Base-by-base conservation (phyloP, 2,113 vertebrate genomes). In the Malurus elegans region DNA sequence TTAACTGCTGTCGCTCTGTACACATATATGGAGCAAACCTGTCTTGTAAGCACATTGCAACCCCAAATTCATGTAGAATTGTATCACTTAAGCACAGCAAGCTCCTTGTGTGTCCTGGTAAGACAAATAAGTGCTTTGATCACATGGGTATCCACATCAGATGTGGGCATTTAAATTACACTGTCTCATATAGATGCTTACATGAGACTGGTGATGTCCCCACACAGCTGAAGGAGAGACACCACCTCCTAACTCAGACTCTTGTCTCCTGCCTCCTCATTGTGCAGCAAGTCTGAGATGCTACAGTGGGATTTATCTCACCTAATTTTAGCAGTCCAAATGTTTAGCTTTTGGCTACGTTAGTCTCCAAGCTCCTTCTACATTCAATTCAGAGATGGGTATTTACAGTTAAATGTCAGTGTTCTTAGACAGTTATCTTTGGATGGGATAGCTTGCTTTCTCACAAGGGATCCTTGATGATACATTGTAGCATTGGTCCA, bases 311-410 rank as follows among this genome's bases (percentile, higher is more conserved):
- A 80, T 88, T 88, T 88, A 26, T 70, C 58, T 91, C 69, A 81
- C 51, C 51, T 70, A 80, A 88, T 94, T 96, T 92, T 88, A 94
- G 90, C 42, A 83, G 29, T n/a, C 47, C 42, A 86, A 90, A 90
- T 90, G 32, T 88, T 93, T 80, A 47, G 32, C 47, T 73, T 79
- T 93, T 95, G 75, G 29, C 71, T 94, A 64, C 90, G 3, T 4
- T 50, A 42, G 26, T 76, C 54, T 94, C 50, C 54, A 51, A 73
- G 29, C 24, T 94, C 38, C n/a, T 94, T 79, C 85, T 83, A 65
- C 18, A 38, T 65, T 92, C 66, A 76, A 5, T 20, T 12, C 38
- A 69, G 29, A 72, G 28, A 50, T 42, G 9, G 18, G 4, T 66
- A 90, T 79, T 86, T 86, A 54, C 48, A 76, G 18, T 24, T 79